Base-by-base conservation (phyloP, 2,888 invertebrate genomes). In the Melanophora roralis region DNA sequence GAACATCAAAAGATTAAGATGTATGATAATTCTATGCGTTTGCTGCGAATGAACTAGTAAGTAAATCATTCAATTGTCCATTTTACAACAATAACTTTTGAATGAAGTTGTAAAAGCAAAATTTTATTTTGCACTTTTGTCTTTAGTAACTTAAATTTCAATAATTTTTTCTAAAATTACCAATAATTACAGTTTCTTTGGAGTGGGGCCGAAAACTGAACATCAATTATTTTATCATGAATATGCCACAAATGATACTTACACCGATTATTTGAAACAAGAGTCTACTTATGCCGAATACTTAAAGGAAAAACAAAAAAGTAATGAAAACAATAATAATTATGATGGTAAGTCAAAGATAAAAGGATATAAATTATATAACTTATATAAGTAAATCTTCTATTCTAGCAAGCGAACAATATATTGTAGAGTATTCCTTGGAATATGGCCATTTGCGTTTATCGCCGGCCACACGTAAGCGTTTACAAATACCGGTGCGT, bases 401-500 rank as follows among this genome's bases (percentile, higher is more conserved):
- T 19, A 69, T 81, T 0, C 27, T 34, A 43, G n/a, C 49, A 92
- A 96, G 97, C 85, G 97, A 98, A 86, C 96, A 97, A 87, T 98
- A 98, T 89, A 98, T 99, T 57, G 95, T 99, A 1, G 99, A 99
- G 89, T 99, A 99, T 91, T 97, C 99, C 0, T 91, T 99, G 83
- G 98, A 99, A 89, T 98, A 99, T 89, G 99, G 99, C 0, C 97
- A 98, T 88, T 91, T 99, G 34, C 93, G 99, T 0, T 91, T 99
- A 5, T 96, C 97, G 2, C 95, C 97, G 0, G 93, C 93, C 62
- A 96, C 97, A 0, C 92, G 99, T 7, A 93, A 95, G 73, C 93
- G 94, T 45, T 92, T 98, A 32, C 96, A 97, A 88, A 97, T 99
- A 83, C 97, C 98, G 0, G 97, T 98, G 1, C 94, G 95, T 87